phyloP scores from a whole-genome alignment of 1,140 invertebrate genomes.

The Phymastichus coffea region DNA sequence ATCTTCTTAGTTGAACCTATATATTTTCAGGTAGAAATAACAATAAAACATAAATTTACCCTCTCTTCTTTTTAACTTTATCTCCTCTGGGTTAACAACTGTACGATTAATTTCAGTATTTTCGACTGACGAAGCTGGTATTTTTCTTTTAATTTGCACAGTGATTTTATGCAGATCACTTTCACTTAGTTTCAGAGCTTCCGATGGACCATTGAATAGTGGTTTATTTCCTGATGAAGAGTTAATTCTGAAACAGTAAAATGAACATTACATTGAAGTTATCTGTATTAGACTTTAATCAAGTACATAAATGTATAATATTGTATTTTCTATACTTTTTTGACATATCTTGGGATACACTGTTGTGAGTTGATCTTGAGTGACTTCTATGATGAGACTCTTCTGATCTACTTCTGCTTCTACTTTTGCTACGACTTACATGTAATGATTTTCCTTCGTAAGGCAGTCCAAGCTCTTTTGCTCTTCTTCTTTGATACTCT shows the following conservation, averaged over 20 bases:
- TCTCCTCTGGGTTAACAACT: constrained; percentile 14
- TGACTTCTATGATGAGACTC: neutral
- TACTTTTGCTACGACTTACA: neutral
- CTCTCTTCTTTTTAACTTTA: constrained; percentile 21
- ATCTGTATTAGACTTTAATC: neutral
- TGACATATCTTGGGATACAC: constrained; percentile 1
- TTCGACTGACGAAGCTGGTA: constrained; percentile 1
- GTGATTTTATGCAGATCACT: constrained; percentile 4
- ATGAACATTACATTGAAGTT: neutral
- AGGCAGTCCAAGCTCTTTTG: neutral
- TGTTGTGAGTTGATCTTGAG: neutral
- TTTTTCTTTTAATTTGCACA: constrained; percentile 18
- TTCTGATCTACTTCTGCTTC: constrained; percentile 10
- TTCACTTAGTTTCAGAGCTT: neutral
- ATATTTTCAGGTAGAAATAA: neutral
- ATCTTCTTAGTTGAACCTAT: neutral
- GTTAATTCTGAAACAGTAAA: constrained; percentile 5
- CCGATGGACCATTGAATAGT: constrained; percentile 5
- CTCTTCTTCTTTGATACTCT: constrained; percentile 22
- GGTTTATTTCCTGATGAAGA: neutral
- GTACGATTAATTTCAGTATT: constrained; percentile 11
- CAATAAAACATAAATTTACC: constrained; percentile 17
- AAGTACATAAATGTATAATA: too few relatives aligned
- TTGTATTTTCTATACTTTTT: constrained; percentile 6
- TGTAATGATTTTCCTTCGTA: neutral